A percentile compares a stretch with the other conserved stretches of the same genome.
These are phyloP conservation scores for Lobophora halterata DNA, from an alignment of 2,888 invertebrate species.

Conservation along the genomic window DNA sequence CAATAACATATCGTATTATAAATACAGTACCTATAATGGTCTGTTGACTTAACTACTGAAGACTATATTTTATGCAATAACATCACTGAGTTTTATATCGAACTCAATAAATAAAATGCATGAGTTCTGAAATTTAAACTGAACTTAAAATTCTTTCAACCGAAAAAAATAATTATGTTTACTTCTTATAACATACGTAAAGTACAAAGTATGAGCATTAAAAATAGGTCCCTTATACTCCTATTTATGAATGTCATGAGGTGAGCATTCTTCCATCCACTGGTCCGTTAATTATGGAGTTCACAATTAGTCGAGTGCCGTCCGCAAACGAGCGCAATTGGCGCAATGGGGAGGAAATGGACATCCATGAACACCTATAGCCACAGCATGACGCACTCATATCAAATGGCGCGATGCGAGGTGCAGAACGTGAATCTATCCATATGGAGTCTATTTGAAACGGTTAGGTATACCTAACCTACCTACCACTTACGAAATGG, in stretches of 20 bases:
- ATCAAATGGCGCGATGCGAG: slow-evolving; percentile 10
- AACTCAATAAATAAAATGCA: too few relatives aligned
- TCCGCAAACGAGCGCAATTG: slow-evolving; percentile 74
- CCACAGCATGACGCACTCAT: slow-evolving; percentile 29
- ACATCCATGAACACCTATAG: slow-evolving; percentile 57
- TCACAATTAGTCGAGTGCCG: slow-evolving; percentile 69
- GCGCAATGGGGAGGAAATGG: slow-evolving; percentile 73
- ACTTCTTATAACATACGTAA: slow-evolving; percentile 2
- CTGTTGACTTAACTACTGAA: too few relatives aligned
- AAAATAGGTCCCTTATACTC: slow-evolving; percentile 2
- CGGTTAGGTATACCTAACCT: too few relatives aligned
- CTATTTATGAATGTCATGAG: slow-evolving; percentile 35
- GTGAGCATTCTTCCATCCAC: slow-evolving; percentile 52
- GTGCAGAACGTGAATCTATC: slow-evolving; percentile 5
- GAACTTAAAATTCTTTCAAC: too few relatives aligned
- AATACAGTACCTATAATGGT: too few relatives aligned
- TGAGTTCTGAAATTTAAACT: too few relatives aligned
- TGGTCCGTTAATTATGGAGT: slow-evolving; percentile 61
- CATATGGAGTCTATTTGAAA: too few relatives aligned
- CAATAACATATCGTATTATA: too few relatives aligned
- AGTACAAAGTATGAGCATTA: slow-evolving; percentile 1
- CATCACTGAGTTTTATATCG: too few relatives aligned
- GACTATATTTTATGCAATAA: too few relatives aligned
- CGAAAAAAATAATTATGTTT: too few relatives aligned
- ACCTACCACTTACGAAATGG: too few relatives aligned